Evolutionary conservation across 2,888 invertebrate species (phyloP).

Genomic region (Adela reaumurella): DNA sequence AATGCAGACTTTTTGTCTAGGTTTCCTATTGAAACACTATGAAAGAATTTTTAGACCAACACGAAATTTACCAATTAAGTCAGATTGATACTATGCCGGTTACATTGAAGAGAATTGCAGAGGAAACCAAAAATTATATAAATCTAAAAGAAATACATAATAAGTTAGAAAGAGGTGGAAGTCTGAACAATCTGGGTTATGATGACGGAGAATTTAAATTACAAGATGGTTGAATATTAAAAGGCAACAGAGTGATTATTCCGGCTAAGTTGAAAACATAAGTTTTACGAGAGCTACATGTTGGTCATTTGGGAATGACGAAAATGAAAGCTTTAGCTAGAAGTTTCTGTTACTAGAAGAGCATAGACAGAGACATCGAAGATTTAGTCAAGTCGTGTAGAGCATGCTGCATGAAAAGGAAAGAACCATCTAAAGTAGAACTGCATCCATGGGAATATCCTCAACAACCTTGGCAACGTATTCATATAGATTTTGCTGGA

Average conservation of each 20-base stretch:
- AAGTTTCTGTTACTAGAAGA: constrained; percentile 13
- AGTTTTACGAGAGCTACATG: constrained; percentile 9
- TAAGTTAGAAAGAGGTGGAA: constrained; percentile 6
- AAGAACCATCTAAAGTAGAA: constrained; percentile 10
- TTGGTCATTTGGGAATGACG: constrained; percentile 15
- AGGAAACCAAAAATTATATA: constrained; percentile 7
- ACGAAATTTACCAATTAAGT: constrained; percentile 11
- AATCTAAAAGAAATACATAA: constrained; percentile 5
- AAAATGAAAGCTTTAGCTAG: constrained; percentile 16
- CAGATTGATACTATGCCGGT: constrained; percentile 9
- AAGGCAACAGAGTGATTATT: constrained; percentile 6
- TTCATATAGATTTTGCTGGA: constrained; percentile 21
- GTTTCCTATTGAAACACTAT: background rate
- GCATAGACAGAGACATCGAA: constrained; percentile 14
- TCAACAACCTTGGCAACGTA: constrained; percentile 14
- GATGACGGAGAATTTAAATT: constrained; percentile 8
- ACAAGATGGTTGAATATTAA: constrained; percentile 11
- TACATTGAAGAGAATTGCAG: constrained; percentile 5
- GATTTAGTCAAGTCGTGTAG: constrained; percentile 10
- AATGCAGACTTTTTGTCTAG: constrained; percentile 8
- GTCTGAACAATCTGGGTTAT: background rate
- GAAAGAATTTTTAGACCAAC: background rate
- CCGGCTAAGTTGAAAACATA: constrained; percentile 2
- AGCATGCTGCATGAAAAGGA: constrained; percentile 5
- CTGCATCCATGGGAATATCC: constrained; percentile 9